A percentile compares a stretch with the other conserved stretches of the same genome.
Evolutionary conservation across 2,888 invertebrate species (phyloP).

Genomic region (Monochamus alternatus): DNA sequence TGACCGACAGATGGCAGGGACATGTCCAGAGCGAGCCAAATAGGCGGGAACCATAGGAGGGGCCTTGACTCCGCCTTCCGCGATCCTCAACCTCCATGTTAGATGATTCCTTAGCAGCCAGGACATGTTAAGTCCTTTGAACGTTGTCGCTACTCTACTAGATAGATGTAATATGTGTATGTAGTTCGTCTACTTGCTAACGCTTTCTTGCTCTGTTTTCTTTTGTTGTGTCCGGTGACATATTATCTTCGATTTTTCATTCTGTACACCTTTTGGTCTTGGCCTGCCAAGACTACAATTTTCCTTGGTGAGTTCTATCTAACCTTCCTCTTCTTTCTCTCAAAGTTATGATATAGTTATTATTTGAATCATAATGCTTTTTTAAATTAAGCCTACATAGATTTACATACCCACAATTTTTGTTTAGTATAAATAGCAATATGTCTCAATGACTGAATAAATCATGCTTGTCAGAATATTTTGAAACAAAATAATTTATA

Average conservation of each 20-base stretch:
- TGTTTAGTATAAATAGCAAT: too few species aligned
- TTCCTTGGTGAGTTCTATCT: slow-evolving; percentile 2
- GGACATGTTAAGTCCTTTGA: slow-evolving; percentile 65
- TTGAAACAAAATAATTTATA: too few species aligned
- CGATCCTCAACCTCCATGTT: slow-evolving; percentile 68
- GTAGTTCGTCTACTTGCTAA: slow-evolving; percentile 60
- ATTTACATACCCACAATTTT: too few species aligned
- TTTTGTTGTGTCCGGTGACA: slow-evolving; percentile 45
- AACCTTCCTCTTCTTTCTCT: not conserved
- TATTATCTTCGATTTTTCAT: slow-evolving; percentile 40
- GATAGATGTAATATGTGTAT: slow-evolving; percentile 62
- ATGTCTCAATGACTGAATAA: too few species aligned
- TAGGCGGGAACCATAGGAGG: slow-evolving; percentile 64
- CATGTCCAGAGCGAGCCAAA: slow-evolving; percentile 57
- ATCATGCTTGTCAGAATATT: too few species aligned
- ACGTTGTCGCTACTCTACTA: slow-evolving; percentile 64
- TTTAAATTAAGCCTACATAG: too few species aligned
- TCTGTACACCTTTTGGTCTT: slow-evolving; percentile 19
- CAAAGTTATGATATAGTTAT: too few species aligned
- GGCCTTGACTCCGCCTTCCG: slow-evolving; percentile 62
- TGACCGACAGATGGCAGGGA: slow-evolving; percentile 68
- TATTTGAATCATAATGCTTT: too few species aligned
- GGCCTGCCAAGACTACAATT: slow-evolving; percentile 10
- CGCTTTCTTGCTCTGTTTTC: slow-evolving; percentile 58
- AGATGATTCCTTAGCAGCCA: slow-evolving; percentile 65